Conservation (phyloP, 2,888 invertebrate genomes). For the Parnassius glacialis region DNA sequence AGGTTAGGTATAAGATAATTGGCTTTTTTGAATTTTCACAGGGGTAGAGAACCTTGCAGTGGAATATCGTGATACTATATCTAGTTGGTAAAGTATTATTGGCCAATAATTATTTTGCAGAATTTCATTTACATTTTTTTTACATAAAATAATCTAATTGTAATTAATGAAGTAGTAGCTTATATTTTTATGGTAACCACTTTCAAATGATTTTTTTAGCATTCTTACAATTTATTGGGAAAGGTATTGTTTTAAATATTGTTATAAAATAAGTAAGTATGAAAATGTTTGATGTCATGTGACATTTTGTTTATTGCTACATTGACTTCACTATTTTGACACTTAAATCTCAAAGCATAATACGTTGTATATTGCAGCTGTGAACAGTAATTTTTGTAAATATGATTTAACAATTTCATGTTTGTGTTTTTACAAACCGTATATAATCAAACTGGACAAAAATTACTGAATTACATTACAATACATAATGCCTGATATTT, state of each 20-base stretch:
- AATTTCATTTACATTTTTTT: neutral
- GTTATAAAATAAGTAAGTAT: neutral
- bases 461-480: neutral
- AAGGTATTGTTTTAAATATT: neutral
- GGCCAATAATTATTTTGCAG: slow-evolving; percentile 8
- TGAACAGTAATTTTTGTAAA: slow-evolving; percentile 1
- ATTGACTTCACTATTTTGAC: no score
- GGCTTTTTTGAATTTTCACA: neutral
- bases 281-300: no score
- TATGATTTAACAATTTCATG: neutral
- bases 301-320: no score
- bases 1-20: no score
- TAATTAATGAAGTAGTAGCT: no score
- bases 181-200: neutral
- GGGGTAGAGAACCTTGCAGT: slow-evolving; percentile 3
- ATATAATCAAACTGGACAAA: neutral
- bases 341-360: neutral
- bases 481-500: slow-evolving; percentile 11
- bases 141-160: no score
- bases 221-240: neutral
- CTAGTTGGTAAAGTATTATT: slow-evolving; percentile 10
- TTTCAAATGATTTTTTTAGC: neutral
- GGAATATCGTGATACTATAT: neutral
- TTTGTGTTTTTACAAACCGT: neutral
- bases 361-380: neutral